Evolutionary conservation across 2,797 vertebrate genomes (phyloP).

Genomic region (Enteromius thamalakanensis): DNA sequence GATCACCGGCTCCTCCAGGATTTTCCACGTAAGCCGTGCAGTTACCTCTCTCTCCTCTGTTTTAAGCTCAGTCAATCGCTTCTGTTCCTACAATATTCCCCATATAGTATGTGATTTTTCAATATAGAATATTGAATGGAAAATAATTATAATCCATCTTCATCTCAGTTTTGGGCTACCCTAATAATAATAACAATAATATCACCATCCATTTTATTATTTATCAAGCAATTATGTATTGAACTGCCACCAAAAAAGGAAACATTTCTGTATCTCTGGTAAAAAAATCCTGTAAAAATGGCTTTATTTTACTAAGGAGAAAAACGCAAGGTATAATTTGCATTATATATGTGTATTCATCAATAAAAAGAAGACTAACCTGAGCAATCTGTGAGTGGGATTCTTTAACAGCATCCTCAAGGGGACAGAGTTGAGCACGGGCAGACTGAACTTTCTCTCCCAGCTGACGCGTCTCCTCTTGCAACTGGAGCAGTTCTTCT

Average conservation of each 20-base stretch:
- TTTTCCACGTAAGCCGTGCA: constrained; percentile 86
- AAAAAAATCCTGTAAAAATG: neutral
- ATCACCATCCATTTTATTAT: neutral
- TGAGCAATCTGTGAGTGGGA: constrained; percentile 90
- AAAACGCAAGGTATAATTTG: neutral
- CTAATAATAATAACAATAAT: neutral
- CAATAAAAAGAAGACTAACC: constrained; percentile 68
- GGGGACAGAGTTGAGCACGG: constrained; percentile 87
- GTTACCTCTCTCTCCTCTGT: constrained; percentile 82
- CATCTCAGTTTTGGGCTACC: constrained; percentile 60
- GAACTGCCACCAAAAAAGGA: no score
- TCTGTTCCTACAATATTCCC: constrained; percentile 82
- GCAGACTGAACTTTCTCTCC: constrained; percentile 89
- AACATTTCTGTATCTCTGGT: neutral
- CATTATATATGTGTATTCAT: neutral
- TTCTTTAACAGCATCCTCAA: constrained; percentile 88
- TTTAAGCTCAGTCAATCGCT: constrained; percentile 87
- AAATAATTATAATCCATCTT: constrained; percentile 30
- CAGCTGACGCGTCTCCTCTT: constrained; percentile 89
- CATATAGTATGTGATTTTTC: constrained; percentile 7
- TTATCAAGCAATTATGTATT: neutral
- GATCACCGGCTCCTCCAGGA: constrained; percentile 84
- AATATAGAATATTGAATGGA: neutral
- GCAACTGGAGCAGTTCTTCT: constrained; percentile 88
- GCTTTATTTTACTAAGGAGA: neutral